Percentiles rank a stretch among this genome's conserved stretches.
These are phyloP conservation scores for Ameiurus melas DNA, from an alignment of 2,113 vertebrate species.

Conservation along the genomic window DNA sequence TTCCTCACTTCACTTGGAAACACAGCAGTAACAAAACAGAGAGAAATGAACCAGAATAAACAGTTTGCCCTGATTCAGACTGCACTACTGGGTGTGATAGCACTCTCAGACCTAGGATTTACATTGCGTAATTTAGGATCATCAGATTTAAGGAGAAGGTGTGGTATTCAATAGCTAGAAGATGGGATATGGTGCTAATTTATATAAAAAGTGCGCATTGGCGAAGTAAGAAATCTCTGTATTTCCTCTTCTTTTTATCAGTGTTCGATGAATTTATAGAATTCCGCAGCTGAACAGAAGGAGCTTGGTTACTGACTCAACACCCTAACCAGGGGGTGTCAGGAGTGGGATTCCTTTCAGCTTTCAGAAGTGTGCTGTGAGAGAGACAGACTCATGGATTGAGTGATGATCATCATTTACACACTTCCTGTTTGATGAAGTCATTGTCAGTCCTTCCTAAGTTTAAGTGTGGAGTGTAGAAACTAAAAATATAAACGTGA, in stretches of 20 bases:
- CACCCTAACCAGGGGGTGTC: neutral
- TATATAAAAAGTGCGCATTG: neutral
- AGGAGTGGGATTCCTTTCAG: neutral
- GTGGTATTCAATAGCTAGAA: neutral
- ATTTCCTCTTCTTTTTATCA: neutral
- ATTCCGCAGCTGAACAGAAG: slow-evolving; percentile 11
- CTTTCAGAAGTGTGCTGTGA: neutral
- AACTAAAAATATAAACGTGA: neutral
- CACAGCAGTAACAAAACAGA: neutral
- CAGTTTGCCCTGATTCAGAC: neutral
- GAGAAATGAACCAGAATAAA: neutral
- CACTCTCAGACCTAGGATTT: neutral
- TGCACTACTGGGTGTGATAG: neutral
- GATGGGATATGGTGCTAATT: neutral
- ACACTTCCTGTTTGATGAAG: slow-evolving; percentile 6
- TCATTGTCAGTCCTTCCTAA: neutral
- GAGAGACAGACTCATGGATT: neutral
- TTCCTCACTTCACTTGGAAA: neutral
- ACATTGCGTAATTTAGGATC: neutral
- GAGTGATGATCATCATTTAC: neutral
- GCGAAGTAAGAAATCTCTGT: neutral
- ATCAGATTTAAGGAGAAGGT: neutral
- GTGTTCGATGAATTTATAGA: slow-evolving; percentile 8
- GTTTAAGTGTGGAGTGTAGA: neutral
- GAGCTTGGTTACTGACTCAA: neutral